Percentiles rank a stretch among this genome's conserved stretches.
Conservation (phyloP, 1,140 invertebrate species). For the Drosophila paulistorum region DNA sequence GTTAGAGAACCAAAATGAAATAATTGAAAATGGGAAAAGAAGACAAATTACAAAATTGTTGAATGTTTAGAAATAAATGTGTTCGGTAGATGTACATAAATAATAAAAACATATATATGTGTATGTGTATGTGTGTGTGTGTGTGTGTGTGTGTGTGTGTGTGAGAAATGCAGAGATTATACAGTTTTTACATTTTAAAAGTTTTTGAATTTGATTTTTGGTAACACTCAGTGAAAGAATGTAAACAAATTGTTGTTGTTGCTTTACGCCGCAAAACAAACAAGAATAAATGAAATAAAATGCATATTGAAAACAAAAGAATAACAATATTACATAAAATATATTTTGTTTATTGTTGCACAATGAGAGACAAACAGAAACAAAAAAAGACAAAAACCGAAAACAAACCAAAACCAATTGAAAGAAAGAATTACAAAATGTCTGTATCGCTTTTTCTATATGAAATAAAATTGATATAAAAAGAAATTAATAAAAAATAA, state of each 20-base stretch:
- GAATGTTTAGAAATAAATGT: slow-evolving; percentile 10
- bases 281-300: too few relatives aligned
- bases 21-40: slow-evolving; percentile 2
- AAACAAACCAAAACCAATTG: slow-evolving; percentile 31
- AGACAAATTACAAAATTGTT: slow-evolving; percentile 1
- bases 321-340: slow-evolving; percentile 40
- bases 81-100: not conserved
- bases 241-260: slow-evolving; percentile 31
- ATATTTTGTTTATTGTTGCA: slow-evolving; percentile 64
- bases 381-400: slow-evolving; percentile 24
- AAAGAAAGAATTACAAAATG: slow-evolving; percentile 33
- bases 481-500: slow-evolving; percentile 23
- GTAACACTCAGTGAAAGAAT: too few relatives aligned
- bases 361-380: slow-evolving; percentile 43
- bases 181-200: slow-evolving; percentile 1
- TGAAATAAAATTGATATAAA: slow-evolving; percentile 53
- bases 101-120: not conserved
- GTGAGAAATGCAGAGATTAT: slow-evolving; percentile 4
- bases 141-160: not conserved
- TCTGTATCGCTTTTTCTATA: slow-evolving; percentile 75
- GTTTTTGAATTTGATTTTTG: slow-evolving; percentile 3
- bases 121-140: not conserved
- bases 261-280: slow-evolving; percentile 27
- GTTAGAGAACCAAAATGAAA: not conserved
- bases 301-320: not conserved